Evolutionary conservation across 2,113 vertebrate species (phyloP), one percentile per base, ranked within the genome.

Genomic region (Lepus timidus): DNA sequence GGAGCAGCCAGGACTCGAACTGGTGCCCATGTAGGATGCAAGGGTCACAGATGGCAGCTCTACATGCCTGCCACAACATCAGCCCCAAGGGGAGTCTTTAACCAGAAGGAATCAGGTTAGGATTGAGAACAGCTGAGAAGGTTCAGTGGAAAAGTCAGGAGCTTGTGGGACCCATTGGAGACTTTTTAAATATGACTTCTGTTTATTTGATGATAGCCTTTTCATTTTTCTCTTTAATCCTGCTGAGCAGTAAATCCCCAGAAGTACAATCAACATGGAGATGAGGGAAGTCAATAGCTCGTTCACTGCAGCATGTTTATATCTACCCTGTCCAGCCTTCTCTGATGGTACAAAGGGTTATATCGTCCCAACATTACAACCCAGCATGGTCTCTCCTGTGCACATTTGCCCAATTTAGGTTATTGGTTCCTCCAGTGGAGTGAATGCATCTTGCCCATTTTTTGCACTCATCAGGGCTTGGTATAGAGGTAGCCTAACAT

Each of bases 201-300:
- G 44, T 96, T 62, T 91, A 82, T 71, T 78, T 95, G 52, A 19
- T 49, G 97, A 95, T 93, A 75, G 39, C 67, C 22, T 94, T 76
- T 95, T 90, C 85, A 44, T 94, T 88, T 88, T 76, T 86, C 27
- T 74, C 65, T 14, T 83, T 65, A 29, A 44, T 78, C 14, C 79
- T 12, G 94, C 31, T 94, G 92, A 31, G 81, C 0, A 82, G 88
- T 93, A 88, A 95, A 94, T 96, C 85, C 97, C 71, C 58, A 95
- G 70, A 90, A 73, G n/a, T 85, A 96, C 1, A 65, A 25, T 81
- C 74, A 74, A 49, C 23, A 83, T 91, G 91, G 92, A 93, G 85
- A 79, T 0, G 0, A 92, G 88, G 55, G 62, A 94, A 94, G 91
- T n/a, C 39, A 94, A 89, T 62, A 16, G 58, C 31, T 89, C 91